A percentile compares a stretch with the other conserved stretches of the same genome.
These are phyloP conservation scores for Pantherophis alleghaniensis DNA, from an alignment of 2,797 vertebrate genomes.

Conservation along the genomic window DNA sequence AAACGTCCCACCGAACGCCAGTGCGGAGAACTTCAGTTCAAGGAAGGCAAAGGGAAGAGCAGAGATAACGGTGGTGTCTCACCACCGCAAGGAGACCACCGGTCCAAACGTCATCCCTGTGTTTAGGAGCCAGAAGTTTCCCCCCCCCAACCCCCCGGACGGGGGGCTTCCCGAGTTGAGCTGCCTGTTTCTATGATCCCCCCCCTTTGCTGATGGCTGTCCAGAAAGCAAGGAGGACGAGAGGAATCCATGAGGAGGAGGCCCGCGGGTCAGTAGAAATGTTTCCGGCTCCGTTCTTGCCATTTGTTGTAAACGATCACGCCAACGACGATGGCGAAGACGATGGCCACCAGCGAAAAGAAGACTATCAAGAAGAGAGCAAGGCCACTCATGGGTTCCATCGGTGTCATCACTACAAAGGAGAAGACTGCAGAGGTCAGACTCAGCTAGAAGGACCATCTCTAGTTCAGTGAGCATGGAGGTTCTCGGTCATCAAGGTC, in stretches of 20 bases:
- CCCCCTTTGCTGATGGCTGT: neutral
- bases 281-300: constrained; percentile 90
- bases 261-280: constrained; percentile 83
- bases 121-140: neutral
- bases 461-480: too few relatives aligned
- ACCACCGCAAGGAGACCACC: accelerated
- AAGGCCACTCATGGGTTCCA: constrained; percentile 83
- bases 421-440: neutral
- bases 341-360: constrained; percentile 87
- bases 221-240: neutral
- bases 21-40: constrained; percentile 1
- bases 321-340: constrained; percentile 86
- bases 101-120: neutral
- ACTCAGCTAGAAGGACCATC: neutral
- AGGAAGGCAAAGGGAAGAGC: neutral
- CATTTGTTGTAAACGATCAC: constrained; percentile 91
- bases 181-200: neutral
- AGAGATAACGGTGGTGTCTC: accelerated
- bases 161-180: neutral
- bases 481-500: too few relatives aligned
- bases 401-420: constrained; percentile 66
- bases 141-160: accelerated
- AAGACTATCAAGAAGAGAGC: constrained; percentile 89
- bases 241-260: neutral
- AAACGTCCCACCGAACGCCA: neutral